phyloP scores from a whole-genome alignment of 1,140 invertebrate species.

The Anastrepha obliqua region DNA sequence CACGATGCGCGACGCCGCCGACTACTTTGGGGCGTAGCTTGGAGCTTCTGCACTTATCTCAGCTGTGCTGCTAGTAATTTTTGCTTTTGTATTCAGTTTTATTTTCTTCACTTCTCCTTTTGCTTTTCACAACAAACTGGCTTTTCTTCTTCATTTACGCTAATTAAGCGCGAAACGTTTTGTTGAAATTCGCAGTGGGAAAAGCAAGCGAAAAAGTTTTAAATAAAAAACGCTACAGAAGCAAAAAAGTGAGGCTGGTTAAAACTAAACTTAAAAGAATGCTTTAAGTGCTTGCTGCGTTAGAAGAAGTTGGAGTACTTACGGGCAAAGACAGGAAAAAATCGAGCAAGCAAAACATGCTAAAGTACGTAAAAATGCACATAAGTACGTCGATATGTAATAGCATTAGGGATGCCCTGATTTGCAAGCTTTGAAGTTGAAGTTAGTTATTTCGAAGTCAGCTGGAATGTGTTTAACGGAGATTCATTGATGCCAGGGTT shows the following conservation, averaged over 20 bases:
- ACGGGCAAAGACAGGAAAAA: neutral
- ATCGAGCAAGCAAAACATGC: neutral
- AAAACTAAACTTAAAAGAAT: constrained; percentile 27
- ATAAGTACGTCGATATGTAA: too few relatives aligned
- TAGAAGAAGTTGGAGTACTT: neutral
- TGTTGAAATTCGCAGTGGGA: constrained; percentile 44
- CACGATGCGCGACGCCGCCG: neutral
- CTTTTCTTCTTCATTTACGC: constrained; percentile 53
- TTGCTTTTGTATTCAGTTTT: neutral
- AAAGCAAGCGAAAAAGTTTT: constrained; percentile 20
- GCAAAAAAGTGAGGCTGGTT: neutral
- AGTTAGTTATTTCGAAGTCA: too few relatives aligned
- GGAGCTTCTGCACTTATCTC: neutral
- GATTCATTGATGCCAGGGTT: too few relatives aligned
- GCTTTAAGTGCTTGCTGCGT: neutral
- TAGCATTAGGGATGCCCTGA: too few relatives aligned
- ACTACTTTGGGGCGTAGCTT: neutral
- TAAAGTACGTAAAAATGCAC: neutral
- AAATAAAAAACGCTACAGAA: neutral
- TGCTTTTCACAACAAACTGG: neutral
- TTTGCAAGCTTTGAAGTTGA: too few relatives aligned
- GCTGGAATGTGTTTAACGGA: too few relatives aligned
- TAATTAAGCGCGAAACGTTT: constrained; percentile 51
- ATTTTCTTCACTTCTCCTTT: neutral
- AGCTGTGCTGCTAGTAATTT: neutral